Conservation (phyloP, 2,888 invertebrate species). For the Zhuqinia jingwanae region DNA sequence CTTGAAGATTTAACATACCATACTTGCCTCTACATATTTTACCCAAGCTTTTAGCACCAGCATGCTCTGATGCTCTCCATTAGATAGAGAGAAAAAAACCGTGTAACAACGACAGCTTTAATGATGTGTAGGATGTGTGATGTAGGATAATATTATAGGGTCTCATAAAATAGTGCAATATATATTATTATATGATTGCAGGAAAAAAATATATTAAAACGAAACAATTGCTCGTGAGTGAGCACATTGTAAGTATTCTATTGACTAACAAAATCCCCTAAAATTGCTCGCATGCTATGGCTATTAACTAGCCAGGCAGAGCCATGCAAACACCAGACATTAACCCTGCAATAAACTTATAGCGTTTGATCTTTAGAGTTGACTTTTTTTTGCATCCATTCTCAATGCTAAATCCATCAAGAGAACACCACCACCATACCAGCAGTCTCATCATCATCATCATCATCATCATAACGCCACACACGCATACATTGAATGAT, state of each 20-base stretch:
- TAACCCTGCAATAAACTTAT: constrained; percentile 6
- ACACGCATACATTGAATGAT: not conserved
- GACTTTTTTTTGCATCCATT: constrained; percentile 8
- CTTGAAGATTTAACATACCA: not conserved
- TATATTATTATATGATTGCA: not conserved
- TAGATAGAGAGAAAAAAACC: too few relatives aligned
- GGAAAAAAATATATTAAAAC: not conserved
- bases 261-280: too few relatives aligned
- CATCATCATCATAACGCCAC: not conserved
- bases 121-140: not conserved
- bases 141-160: not conserved
- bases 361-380: constrained; percentile 20
- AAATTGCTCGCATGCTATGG: too few relatives aligned
- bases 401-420: too few relatives aligned
- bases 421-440: too few relatives aligned
- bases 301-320: not conserved
- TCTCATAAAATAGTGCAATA: not conserved
- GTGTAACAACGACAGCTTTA: too few relatives aligned
- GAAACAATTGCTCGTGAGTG: not conserved
- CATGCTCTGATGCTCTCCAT: too few relatives aligned
- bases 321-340: constrained; percentile 16
- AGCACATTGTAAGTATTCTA: too few relatives aligned
- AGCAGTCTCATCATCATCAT: too few relatives aligned
- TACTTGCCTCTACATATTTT: not conserved
- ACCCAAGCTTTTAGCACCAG: too few relatives aligned